Base-by-base conservation (phyloP, 2,113 vertebrate genomes). In the Orthonyx spaldingii region DNA sequence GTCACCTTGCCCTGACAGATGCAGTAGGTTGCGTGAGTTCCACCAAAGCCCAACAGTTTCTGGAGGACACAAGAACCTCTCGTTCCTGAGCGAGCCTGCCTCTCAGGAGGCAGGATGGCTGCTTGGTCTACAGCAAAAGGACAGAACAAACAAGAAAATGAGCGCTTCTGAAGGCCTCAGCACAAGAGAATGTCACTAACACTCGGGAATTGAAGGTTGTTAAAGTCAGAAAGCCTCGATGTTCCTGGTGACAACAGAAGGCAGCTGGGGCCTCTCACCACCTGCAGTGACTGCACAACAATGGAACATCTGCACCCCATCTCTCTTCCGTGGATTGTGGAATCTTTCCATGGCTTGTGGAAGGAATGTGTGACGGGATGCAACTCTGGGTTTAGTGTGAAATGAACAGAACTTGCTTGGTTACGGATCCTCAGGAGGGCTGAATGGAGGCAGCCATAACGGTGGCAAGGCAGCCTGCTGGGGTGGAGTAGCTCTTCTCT, bases 81-180 rank as follows among this genome's bases (percentile, higher is more conserved):
- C 59, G 6, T 23, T 61, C 39, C 68, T 7, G 6, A 63, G 42
- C 0, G 0, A 86, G 42, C 56, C 33, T 57, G 56, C 56, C 33
- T 35, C 30, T 17, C 39, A 24, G 9, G 52, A 0, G 0, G 18
- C 41, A 5, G 7, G 39, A 60, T 0, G 0, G 42, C 72, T 76
- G 39, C 39, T 68, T 44, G 24, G 32, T 69, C 55, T 74, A 33
- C 64, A 78, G 60, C 65, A 47, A n/a, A 85, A 65, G 9, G 55
- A 50, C 17, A 47, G 55, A 56, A 28, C 60, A 82, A 37, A 42
- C 16, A 27, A 55, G 41, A 74, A 50, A 50, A 28, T 32, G 39
- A 7, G 13, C 23, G 14, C 24, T 65, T 64, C 30, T n/a, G 37
- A 59, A 46, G 9, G 59, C 41, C 32, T 65, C 27, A 69, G 33